These are phyloP conservation scores for Lasioglossum baleicum DNA, from an alignment of 1,140 invertebrate species.

Conservation along the genomic window DNA sequence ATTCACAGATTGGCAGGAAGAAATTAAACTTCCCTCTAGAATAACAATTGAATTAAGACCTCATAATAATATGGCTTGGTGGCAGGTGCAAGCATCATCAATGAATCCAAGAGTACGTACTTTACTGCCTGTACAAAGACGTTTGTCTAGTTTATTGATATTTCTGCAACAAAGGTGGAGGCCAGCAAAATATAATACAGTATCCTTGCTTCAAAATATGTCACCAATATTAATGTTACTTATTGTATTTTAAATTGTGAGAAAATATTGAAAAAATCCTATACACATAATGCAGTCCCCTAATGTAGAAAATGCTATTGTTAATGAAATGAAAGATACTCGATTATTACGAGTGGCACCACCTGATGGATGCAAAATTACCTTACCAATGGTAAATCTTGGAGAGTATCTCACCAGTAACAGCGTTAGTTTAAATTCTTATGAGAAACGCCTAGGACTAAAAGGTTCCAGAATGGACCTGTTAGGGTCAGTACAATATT, in stretches of 20 bases:
- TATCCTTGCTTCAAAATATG: slow-evolving; percentile 77
- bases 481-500: slow-evolving; percentile 74
- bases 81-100: slow-evolving; percentile 89
- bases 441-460: slow-evolving; percentile 84
- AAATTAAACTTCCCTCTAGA: slow-evolving; percentile 89
- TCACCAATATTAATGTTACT: not conserved
- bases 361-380: slow-evolving; percentile 82
- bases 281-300: slow-evolving; percentile 56
- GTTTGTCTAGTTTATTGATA: slow-evolving; percentile 85
- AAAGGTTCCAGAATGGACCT: slow-evolving; percentile 76
- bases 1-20: slow-evolving; percentile 85
- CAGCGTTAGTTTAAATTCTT: slow-evolving; percentile 87
- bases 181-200: slow-evolving; percentile 79
- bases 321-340: slow-evolving; percentile 57
- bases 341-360: slow-evolving; percentile 79
- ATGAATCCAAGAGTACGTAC: slow-evolving; percentile 93
- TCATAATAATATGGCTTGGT: slow-evolving; percentile 88
- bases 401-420: slow-evolving; percentile 87
- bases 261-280: slow-evolving; percentile 44
- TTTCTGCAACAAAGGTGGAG: slow-evolving; percentile 91
- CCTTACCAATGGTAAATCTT: slow-evolving; percentile 85
- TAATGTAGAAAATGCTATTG: slow-evolving; percentile 51
- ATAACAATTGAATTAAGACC: slow-evolving; percentile 89
- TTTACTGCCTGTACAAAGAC: slow-evolving; percentile 87
- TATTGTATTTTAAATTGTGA: no score